Evolutionary conservation across 2,113 vertebrate species (phyloP).

Genomic region (Mesembrinibis cayennensis): DNA sequence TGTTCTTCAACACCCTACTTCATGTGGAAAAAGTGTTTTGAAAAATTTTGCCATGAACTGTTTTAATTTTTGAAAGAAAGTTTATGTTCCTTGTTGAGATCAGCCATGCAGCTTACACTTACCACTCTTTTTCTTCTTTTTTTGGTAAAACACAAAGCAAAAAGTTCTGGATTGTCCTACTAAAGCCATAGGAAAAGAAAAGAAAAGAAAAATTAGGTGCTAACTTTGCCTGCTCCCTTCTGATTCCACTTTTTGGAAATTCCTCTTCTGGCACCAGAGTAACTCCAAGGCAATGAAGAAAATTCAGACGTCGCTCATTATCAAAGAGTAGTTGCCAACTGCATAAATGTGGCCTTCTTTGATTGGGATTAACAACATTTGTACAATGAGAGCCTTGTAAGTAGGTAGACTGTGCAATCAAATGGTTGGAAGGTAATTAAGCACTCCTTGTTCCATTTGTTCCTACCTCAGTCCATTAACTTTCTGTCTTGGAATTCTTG

Average conservation of each 20-base stretch:
- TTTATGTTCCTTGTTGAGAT: background rate
- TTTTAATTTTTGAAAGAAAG: background rate
- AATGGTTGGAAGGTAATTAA: slow-evolving; percentile 44
- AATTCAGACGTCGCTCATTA: background rate
- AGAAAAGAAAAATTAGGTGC: background rate
- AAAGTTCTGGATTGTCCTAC: background rate
- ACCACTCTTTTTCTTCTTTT: background rate
- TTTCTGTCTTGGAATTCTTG: slow-evolving; percentile 58
- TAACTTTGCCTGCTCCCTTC: background rate
- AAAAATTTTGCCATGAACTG: background rate
- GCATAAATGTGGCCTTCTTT: background rate
- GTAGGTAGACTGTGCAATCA: background rate
- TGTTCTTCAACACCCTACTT: background rate
- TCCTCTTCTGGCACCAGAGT: background rate
- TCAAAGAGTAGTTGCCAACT: background rate
- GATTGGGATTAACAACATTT: background rate
- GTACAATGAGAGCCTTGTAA: background rate
- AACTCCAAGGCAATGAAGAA: background rate
- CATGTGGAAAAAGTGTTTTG: background rate
- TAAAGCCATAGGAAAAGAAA: background rate
- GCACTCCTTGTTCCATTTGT: slow-evolving; percentile 73
- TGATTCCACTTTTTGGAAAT: background rate
- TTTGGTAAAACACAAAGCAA: background rate
- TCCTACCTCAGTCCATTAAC: slow-evolving; percentile 62
- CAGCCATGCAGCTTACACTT: background rate